Conservation (phyloP, 2,888 invertebrate genomes). For the Epirrhoe tristata region DNA sequence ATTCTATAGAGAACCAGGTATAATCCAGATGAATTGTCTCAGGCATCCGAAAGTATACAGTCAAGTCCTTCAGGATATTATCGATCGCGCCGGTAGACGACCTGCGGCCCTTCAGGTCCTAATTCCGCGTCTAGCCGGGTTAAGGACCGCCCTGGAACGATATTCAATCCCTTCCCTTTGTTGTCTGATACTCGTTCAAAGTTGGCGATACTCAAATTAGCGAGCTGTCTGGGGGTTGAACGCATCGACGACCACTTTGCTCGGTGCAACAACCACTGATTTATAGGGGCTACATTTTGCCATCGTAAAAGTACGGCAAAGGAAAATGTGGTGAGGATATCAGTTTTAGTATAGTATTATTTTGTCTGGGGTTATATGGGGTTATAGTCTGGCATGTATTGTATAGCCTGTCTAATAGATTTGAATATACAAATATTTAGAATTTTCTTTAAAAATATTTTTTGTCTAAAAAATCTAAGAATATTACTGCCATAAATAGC, state of each 20-base stretch:
- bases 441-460: too few relatives aligned
- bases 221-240: conserved; percentile 14
- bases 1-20: too few relatives aligned
- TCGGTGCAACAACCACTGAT: neutral
- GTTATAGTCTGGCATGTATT: too few relatives aligned
- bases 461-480: too few relatives aligned
- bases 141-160: conserved; percentile 53
- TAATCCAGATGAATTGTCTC: too few relatives aligned
- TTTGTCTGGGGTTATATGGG: too few relatives aligned
- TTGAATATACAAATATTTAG: too few relatives aligned
- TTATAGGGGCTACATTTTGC: neutral
- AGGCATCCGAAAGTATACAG: neutral
- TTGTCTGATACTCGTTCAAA: conserved; percentile 47
- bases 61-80: conserved; percentile 11
- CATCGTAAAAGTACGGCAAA: too few relatives aligned
- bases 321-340: too few relatives aligned
- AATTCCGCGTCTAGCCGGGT: conserved; percentile 64
- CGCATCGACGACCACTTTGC: neutral
- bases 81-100: conserved; percentile 55
- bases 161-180: conserved; percentile 52
- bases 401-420: too few relatives aligned
- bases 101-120: conserved; percentile 45
- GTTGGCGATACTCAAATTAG: conserved; percentile 22
- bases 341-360: too few relatives aligned
- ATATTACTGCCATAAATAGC: too few relatives aligned